Percentiles rank a stretch among this genome's conserved stretches.
Evolutionary conservation across 2,888 invertebrate genomes (phyloP).

Genomic region (Cancer borealis): DNA sequence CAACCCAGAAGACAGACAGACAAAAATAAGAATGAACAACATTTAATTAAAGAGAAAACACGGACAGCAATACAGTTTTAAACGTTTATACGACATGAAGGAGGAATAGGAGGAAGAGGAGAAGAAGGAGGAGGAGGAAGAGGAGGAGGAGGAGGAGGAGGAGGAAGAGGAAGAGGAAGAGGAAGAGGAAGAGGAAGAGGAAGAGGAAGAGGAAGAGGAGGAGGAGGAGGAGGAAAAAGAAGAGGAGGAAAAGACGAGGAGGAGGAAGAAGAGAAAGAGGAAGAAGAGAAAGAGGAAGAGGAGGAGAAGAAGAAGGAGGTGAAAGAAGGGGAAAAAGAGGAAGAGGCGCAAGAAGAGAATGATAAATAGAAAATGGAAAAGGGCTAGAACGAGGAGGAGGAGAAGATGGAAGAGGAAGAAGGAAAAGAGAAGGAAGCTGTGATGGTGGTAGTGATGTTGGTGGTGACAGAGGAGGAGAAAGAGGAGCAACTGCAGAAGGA

Average conservation of each 20-base stretch:
- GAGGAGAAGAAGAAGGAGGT: no score
- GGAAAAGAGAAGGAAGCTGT: neutral
- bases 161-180: no score
- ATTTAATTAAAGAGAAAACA: neutral
- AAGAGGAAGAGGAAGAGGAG: no score
- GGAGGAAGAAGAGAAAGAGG: neutral
- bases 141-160: neutral
- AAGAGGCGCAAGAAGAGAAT: no score
- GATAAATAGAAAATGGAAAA: no score
- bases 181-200: neutral
- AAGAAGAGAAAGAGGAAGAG: neutral
- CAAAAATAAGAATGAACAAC: neutral
- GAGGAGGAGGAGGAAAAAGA: neutral
- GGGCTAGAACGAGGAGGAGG: neutral
- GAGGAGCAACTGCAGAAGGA: neutral
- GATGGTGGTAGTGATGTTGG: neutral
- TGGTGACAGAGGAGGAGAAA: neutral
- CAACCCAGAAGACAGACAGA: no score
- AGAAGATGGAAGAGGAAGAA: neutral
- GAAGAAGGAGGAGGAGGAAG: neutral
- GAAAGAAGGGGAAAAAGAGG: neutral
- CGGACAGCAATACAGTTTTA: neutral
- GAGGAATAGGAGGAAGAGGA: neutral
- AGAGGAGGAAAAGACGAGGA: no score
- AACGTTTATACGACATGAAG: neutral